These are phyloP conservation scores for Epinephelus malabaricus DNA, from an alignment of 2,797 vertebrate genomes.

Conservation along the genomic window DNA sequence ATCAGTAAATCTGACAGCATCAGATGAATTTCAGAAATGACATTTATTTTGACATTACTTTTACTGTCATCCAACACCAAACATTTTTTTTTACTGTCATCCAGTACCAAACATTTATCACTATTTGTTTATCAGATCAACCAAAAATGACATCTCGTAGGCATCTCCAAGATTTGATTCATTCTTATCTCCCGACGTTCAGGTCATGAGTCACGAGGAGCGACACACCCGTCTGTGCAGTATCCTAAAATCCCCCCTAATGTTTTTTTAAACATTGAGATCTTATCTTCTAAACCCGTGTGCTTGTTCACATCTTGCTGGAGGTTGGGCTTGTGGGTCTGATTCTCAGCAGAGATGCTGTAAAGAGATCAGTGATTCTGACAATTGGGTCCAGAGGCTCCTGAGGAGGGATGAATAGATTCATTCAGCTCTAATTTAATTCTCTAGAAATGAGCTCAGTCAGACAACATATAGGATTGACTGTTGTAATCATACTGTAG, in stretches of 20 bases:
- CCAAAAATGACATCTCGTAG: neutral
- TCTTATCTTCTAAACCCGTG: slow-evolving; percentile 11
- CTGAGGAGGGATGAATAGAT: slow-evolving; percentile 8
- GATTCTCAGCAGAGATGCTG: slow-evolving; percentile 20
- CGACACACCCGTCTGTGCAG: neutral
- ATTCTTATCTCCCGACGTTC: neutral
- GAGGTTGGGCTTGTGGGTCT: slow-evolving; percentile 4
- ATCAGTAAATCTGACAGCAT: slow-evolving; percentile 25
- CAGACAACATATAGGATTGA: neutral
- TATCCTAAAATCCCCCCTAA: slow-evolving; percentile 17
- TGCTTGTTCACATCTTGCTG: slow-evolving; percentile 12
- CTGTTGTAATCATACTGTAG: slow-evolving; percentile 8
- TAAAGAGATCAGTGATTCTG: slow-evolving; percentile 27
- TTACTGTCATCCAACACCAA: neutral
- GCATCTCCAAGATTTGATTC: neutral
- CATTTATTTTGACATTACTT: slow-evolving; percentile 5
- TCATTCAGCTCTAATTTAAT: slow-evolving; percentile 30
- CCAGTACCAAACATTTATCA: slow-evolving; percentile 2
- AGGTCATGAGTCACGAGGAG: neutral
- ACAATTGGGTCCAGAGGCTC: slow-evolving; percentile 6
- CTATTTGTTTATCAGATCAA: slow-evolving; percentile 6
- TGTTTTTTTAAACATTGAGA: slow-evolving; percentile 14
- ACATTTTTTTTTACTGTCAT: slow-evolving; percentile 11
- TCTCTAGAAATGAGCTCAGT: slow-evolving; percentile 5
- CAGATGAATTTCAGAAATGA: slow-evolving; percentile 10